Percentiles rank a stretch among this genome's conserved stretches.
Conservation (phyloP, 1,140 invertebrate species). For the Eulimnadia texana region DNA sequence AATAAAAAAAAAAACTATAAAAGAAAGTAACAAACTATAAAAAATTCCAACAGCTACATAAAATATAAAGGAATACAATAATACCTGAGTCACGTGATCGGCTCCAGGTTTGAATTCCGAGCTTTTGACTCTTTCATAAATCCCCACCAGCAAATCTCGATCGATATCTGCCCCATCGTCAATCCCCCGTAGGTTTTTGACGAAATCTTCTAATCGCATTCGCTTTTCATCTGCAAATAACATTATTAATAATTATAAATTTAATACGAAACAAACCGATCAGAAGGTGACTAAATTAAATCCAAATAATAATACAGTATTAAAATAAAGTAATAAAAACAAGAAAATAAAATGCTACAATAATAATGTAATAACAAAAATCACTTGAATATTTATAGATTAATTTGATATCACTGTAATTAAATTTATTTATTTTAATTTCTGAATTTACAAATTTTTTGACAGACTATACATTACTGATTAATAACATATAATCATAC, state of each 20-base stretch:
- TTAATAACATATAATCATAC: too few species aligned
- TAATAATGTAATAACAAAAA: not conserved
- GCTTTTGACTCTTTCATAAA: conserved; percentile 90
- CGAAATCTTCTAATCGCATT: conserved; percentile 94
- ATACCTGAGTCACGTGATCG: conserved; percentile 84
- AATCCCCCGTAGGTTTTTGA: conserved; percentile 38
- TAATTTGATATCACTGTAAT: not conserved
- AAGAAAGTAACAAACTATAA: too few species aligned
- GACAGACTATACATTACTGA: not conserved
- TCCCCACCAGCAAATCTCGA: conserved; percentile 76
- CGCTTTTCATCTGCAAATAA: conserved; percentile 50
- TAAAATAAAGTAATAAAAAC: conserved; percentile 6
- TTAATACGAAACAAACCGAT: too few species aligned
- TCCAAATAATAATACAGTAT: not conserved
- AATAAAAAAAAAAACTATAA: too few species aligned
- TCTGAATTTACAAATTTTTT: not conserved
- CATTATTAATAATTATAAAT: too few species aligned
- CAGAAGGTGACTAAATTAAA: too few species aligned
- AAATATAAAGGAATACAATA: not conserved
- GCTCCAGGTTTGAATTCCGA: conserved; percentile 92
- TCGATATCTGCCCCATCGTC: conserved; percentile 89
- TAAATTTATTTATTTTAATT: not conserved
- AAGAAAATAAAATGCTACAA: too few species aligned
- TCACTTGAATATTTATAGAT: not conserved
- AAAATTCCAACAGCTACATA: not conserved